Base-by-base conservation (phyloP, 2,113 vertebrate species). In the Trematocara macrostoma region DNA sequence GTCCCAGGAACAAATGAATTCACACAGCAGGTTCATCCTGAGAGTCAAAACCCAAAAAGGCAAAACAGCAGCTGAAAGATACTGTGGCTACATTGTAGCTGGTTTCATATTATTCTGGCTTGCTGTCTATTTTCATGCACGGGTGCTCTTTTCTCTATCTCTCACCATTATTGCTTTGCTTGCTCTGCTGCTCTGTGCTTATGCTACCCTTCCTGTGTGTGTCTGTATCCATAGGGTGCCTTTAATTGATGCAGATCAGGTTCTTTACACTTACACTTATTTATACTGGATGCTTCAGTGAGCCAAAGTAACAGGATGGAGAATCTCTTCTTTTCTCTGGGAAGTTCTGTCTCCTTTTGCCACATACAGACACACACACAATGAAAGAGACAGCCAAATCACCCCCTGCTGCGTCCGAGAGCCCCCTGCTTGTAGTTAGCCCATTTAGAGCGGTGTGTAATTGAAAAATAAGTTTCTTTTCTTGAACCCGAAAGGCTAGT, bases 161-260 rank as follows among this genome's bases (percentile, higher is more conserved):
- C 23, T 78, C 59, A 83, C 85, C 85, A 92, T 92, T 94, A 92
- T 78, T 71, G 56, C 56, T 69, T 52, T 42, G 45, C 86, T 87
- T 84, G 89, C 88, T 86, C 67, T 74, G 88, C 81, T 92, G 85
- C 84, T 91, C 57, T 84, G 81, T 87, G 87, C 85, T 85, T 56
- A 78, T 80, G 49, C 59, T 76, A 47, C 23, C 47, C 69, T 84
- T 85, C 40, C 59, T 84, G 52, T 78, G 67, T 89, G 86, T 67
- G 35, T 67, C 56, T 67, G 79, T 31, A 31, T 84, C 86, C 76
- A 69, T 79, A 40, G 78, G 81, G 85, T 85, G 79, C 49, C 84
- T 92, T 88, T 94, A 91, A 95, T 92, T 91, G 87, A 88, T 84
- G 78, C 82, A 88, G 55, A 86, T 71, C 89, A 88, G 88, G 35